Conservation (phyloP, 2,797 vertebrate genomes). For the Schizopygopsis pylzovi region DNA sequence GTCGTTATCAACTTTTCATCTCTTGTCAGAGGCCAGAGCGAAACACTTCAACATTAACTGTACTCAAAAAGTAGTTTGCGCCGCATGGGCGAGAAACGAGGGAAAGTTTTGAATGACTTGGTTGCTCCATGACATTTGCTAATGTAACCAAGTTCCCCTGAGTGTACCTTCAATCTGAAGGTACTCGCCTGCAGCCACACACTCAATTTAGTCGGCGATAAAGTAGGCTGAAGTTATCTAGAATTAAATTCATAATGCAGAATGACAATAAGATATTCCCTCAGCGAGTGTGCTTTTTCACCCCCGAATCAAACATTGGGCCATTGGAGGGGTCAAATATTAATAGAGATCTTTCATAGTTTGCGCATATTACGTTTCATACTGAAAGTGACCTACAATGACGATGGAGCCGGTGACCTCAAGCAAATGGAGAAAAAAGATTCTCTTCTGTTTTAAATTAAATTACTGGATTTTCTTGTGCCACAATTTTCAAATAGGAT, state of each 20-base stretch:
- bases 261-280: constrained; percentile 62
- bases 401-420: constrained; percentile 47
- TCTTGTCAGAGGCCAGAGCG: constrained; percentile 9
- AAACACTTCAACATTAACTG: constrained; percentile 34
- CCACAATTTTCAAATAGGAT: constrained; percentile 53
- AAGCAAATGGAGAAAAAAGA: constrained; percentile 45
- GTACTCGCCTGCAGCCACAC: constrained; percentile 61
- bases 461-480: constrained; percentile 54
- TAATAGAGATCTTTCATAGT: constrained; percentile 59
- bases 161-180: constrained; percentile 63
- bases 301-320: constrained; percentile 46
- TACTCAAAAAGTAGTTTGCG: constrained; percentile 40
- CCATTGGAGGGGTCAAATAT: constrained; percentile 57
- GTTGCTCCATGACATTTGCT: constrained; percentile 62
- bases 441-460: constrained; percentile 61
- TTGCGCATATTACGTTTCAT: constrained; percentile 49
- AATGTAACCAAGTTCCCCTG: constrained; percentile 60
- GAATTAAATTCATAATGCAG: constrained; percentile 62
- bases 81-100: constrained; percentile 18
- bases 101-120: constrained; percentile 52
- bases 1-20: constrained; percentile 31
- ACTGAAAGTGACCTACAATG: constrained; percentile 55
- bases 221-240: constrained; percentile 65
- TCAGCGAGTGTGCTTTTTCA: constrained; percentile 24
- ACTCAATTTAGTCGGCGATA: constrained; percentile 61